Conservation (phyloP, 2,888 invertebrate genomes). For the Cetonia aurata region DNA sequence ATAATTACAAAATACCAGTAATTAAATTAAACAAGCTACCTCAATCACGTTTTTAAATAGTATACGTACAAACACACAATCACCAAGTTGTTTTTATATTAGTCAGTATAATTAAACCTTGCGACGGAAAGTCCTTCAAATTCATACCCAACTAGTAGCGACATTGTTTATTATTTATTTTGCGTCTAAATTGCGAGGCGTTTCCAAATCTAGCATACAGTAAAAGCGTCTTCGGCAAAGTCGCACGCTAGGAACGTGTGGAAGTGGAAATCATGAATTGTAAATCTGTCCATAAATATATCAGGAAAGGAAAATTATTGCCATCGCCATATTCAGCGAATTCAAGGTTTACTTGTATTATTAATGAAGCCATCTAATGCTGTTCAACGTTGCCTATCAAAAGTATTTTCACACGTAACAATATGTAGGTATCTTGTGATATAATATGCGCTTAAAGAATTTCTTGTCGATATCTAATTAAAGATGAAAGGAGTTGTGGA, state of each 20-base stretch:
- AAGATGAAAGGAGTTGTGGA: too few species aligned
- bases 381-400: not conserved
- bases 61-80: not conserved
- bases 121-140: not conserved
- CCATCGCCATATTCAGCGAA: constrained; percentile 21
- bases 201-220: constrained; percentile 23
- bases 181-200: constrained; percentile 12
- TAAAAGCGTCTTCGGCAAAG: constrained; percentile 17
- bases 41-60: not conserved
- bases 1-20: too few species aligned
- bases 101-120: too few species aligned
- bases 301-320: constrained; percentile 27
- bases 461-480: too few species aligned
- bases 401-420: constrained; percentile 19
- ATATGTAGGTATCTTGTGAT: too few species aligned
- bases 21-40: too few species aligned
- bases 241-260: constrained; percentile 9
- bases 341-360: constrained; percentile 32
- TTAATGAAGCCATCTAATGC: constrained; percentile 8
- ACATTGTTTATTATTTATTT: constrained; percentile 3
- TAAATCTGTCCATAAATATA: constrained; percentile 28
- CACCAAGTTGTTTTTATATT: not conserved
- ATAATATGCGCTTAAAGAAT: too few species aligned
- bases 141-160: not conserved
- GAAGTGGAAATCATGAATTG: constrained; percentile 28